A percentile compares a stretch with the other conserved stretches of the same genome.
These are phyloP conservation scores for Epizoanthus ramosus DNA, from an alignment of 92 coral and sea anemone genomes.

Conservation along the genomic window DNA sequence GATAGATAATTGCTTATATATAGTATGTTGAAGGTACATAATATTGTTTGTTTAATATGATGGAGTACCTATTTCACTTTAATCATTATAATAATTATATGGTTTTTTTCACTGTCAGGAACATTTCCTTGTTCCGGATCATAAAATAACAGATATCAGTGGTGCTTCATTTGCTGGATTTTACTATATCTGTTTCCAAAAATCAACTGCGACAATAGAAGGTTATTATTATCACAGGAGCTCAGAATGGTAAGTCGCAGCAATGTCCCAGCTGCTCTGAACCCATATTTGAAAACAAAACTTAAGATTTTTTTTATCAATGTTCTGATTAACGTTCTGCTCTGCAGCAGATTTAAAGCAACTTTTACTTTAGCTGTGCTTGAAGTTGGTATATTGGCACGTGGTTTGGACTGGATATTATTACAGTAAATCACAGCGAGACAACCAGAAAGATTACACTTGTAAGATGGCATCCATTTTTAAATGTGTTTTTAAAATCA, in stretches of 20 bases:
- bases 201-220: slow-evolving; percentile 97
- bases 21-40: neutral
- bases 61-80: neutral
- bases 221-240: slow-evolving; percentile 98
- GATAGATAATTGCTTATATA: neutral
- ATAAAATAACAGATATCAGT: slow-evolving; percentile 90
- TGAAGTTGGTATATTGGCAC: too few species aligned
- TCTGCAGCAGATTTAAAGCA: too few species aligned
- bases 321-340: too few species aligned
- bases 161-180: slow-evolving; percentile 99
- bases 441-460: too few species aligned
- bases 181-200: slow-evolving; percentile 96
- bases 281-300: too few species aligned
- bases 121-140: slow-evolving; percentile 98
- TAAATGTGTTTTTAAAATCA: too few species aligned
- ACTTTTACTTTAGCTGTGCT: too few species aligned
- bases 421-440: too few species aligned
- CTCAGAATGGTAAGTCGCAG: slow-evolving; percentile 83
- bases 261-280: neutral
- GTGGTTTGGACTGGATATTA: too few species aligned
- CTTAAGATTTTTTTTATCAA: too few species aligned
- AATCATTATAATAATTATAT: neutral
- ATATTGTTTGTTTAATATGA: neutral
- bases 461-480: too few species aligned
- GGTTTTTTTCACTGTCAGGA: slow-evolving; percentile 60